phyloP scores from a whole-genome alignment of 2,888 invertebrate species.

The Cremastobaeus sp. region DNA sequence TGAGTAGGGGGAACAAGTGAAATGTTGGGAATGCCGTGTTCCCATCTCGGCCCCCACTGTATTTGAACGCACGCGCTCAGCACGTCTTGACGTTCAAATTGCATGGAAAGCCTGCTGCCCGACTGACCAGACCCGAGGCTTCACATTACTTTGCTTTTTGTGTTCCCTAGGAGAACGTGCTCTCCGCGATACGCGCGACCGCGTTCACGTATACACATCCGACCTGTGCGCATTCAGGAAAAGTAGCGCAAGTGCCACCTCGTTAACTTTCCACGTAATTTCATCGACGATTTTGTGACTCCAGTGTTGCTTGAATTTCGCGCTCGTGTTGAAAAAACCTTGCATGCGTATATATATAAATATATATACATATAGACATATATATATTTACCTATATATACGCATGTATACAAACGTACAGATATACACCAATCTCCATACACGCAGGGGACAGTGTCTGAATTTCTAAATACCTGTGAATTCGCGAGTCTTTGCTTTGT shows the following conservation, averaged over 20 bases:
- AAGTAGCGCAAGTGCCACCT: conserved; percentile 32
- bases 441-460: too few relatives aligned
- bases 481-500: too few relatives aligned
- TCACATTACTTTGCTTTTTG: conserved; percentile 75
- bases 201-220: conserved; percentile 12
- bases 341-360: too few relatives aligned
- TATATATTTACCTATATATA: too few relatives aligned
- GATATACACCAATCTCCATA: too few relatives aligned
- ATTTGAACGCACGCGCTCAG: conserved; percentile 67
- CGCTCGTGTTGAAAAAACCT: too few relatives aligned
- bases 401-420: too few relatives aligned
- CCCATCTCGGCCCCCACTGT: conserved; percentile 59
- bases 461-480: too few relatives aligned
- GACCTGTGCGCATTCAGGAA: conserved; percentile 24
- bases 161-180: conserved; percentile 72
- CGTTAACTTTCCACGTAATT: neutral
- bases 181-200: conserved; percentile 38
- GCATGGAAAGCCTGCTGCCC: conserved; percentile 74
- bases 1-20: conserved; percentile 56
- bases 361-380: too few relatives aligned
- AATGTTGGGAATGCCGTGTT: conserved; percentile 68
- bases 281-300: neutral
- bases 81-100: conserved; percentile 69
- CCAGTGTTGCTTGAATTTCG: conserved; percentile 12
- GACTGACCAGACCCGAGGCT: conserved; percentile 66